Base-by-base conservation (phyloP, 2,113 vertebrate species). In the Corythaeola cristata region DNA sequence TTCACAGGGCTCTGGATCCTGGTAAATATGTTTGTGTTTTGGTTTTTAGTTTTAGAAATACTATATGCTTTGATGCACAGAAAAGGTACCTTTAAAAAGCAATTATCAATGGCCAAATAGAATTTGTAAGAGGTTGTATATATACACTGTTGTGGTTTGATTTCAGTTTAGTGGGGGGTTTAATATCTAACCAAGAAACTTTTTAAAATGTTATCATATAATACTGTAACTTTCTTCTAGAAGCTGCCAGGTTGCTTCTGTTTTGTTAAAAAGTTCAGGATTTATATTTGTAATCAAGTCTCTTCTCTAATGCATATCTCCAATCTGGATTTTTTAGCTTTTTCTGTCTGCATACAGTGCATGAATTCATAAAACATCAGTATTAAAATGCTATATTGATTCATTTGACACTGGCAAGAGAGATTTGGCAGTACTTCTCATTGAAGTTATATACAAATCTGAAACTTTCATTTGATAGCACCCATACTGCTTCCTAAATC, bases 1-100 rank as follows among this genome's bases (percentile, higher is more conserved):
- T 99, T 96, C 99, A 99, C 96, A 98, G 99, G 79, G 98, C 99
- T 81, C 96, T 99, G 77, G 99, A 99, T 97, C 99, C 99, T 88
- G 99, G 99, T 99, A 98, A 91, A 94, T 90, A 32, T 5, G 9
- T 64, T 64, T 30, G 7, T 23, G 27, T 20, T 89, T 33, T 47
- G 14, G 11, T 58, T 81, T 85, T 62, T 50, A 28, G 15, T 49
- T 76, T 53, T 44, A 80, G 32, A 89, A 92, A 32, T 60, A 33
- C 0, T 27, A 13, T 85, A 20, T 56, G 30, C 21, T 87, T 78
- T 78, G 52, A 37, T 64, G 16, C n/a, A 55, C 17, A 58, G 41
- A 77, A 89, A 55, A 39, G 21, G 22, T n/a, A 50, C 15, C 6
- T 76, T 77, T 78, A 47, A 63, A 81, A 74, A 45, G n/a, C 60